Conservation (phyloP, 2,113 vertebrate species). For the Ondatra zibethicus region DNA sequence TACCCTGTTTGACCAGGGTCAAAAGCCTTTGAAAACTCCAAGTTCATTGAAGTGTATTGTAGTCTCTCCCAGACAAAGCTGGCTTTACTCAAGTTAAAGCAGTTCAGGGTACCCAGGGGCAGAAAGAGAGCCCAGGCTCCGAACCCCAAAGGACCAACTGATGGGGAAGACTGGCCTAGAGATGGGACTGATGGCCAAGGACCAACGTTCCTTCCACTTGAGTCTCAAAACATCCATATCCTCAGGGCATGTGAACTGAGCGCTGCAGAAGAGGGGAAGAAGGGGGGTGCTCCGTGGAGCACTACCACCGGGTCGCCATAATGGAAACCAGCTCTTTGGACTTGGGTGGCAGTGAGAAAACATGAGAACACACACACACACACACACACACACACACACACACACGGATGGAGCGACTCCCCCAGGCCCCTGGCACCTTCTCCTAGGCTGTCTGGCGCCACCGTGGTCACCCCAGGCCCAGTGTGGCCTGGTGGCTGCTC, state of each 20-base stretch:
- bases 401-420: too few species aligned
- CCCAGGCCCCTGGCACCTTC: background rate
- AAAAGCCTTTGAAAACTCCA: background rate
- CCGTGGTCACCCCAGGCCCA: background rate
- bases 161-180: rapidly evolving
- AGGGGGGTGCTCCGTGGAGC: background rate
- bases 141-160: background rate
- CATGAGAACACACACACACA: background rate
- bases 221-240: background rate
- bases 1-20: background rate
- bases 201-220: background rate
- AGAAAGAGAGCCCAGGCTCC: rapidly evolving
- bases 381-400: background rate
- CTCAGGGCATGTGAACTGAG: rapidly evolving
- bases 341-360: too few species aligned
- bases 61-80: background rate
- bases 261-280: background rate
- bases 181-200: background rate
- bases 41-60: background rate
- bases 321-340: rapidly evolving
- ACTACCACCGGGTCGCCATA: background rate
- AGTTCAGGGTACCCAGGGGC: too few species aligned
- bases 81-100: background rate
- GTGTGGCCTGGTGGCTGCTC: background rate
- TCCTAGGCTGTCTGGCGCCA: background rate